Percentiles rank a stretch among this genome's conserved stretches.
These are phyloP conservation scores for Isichthys henryi DNA, from an alignment of 2,113 vertebrate species.

Conservation along the genomic window DNA sequence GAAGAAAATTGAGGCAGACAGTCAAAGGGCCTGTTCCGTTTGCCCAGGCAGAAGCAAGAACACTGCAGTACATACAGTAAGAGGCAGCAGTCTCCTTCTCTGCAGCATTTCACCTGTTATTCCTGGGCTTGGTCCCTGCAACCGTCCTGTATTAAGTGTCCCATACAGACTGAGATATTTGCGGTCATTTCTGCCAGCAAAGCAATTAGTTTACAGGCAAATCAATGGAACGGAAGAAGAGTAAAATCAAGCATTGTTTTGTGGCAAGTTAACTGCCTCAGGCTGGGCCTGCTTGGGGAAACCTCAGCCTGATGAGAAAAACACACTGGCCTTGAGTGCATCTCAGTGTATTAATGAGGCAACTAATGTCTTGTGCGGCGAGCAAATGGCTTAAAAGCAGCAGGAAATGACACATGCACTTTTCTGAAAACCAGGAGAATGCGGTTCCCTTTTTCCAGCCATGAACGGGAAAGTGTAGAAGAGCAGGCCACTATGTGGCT, in stretches of 20 bases:
- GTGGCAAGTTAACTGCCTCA: neutral
- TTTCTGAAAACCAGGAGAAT: neutral
- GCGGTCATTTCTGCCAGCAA: neutral
- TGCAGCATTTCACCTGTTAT: neutral
- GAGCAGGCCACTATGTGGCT: neutral
- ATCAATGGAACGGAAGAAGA: neutral
- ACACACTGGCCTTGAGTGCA: neutral
- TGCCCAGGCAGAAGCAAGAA: neutral
- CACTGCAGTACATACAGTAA: neutral
- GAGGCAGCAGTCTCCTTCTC: neutral
- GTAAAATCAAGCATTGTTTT: neutral
- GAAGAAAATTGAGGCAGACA: neutral
- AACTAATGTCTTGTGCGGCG: neutral
- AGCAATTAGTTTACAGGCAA: neutral
- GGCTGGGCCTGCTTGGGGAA: neutral
- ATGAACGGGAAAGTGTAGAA: neutral
- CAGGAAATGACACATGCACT: neutral
- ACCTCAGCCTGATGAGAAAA: neutral
- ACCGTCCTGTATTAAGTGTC: neutral
- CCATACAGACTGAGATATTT: neutral
- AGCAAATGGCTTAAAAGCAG: neutral
- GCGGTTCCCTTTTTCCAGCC: neutral
- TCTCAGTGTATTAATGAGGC: neutral
- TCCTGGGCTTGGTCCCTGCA: neutral
- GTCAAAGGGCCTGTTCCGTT: neutral